Evolutionary conservation across 2,797 vertebrate genomes (phyloP), one percentile per base, ranked within the genome.

Genomic region (Syngnathus rostellatus): DNA sequence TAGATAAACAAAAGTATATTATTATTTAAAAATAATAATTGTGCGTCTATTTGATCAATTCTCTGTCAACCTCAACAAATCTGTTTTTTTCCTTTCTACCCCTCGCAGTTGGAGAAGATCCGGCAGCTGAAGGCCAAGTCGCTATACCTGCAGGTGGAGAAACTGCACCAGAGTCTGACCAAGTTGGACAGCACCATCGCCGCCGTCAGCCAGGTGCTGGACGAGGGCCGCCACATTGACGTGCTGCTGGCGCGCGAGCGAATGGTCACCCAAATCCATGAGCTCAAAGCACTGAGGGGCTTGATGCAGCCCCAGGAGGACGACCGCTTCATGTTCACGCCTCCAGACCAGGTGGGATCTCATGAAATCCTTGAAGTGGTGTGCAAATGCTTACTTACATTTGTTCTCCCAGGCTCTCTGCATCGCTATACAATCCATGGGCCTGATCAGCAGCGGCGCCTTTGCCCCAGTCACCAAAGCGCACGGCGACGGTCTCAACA

Each of bases 41-140:
- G 10, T 43, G 16, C 45, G 17, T 14, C 43, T 46, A 46, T 3
- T 46, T 46, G 45, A 46, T 16, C 45, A 5, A 16, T 43, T 43
- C 11, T 43, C 41, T 43, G 41, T 43, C 12, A 10, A 14, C 1
- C 17, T 16, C 12, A 46, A 46, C 45, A 14, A 31, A 6, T 55
- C 40, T 3, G 14, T 19, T 50, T 7, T 7, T 19, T 50, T 7
- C 25, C 53, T 19, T 31, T 9, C 41, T 16, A 17, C 45, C 60
- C 0, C 11, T 66, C 66, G 0, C 81, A 99, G 97, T 93, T 99
- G 69, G 97, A 99, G 87, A 99, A 99, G 90, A 98, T 99, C 81
- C 94, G 96, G 57, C 96, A 99, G 85, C 91, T 99, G 82, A 99
- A 99, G 86, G 95, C 95, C 70, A 98, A 99, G 88, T 98, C 97